phyloP scores from a whole-genome alignment of 1,140 invertebrate genomes.

The Monomorium pharaonis region DNA sequence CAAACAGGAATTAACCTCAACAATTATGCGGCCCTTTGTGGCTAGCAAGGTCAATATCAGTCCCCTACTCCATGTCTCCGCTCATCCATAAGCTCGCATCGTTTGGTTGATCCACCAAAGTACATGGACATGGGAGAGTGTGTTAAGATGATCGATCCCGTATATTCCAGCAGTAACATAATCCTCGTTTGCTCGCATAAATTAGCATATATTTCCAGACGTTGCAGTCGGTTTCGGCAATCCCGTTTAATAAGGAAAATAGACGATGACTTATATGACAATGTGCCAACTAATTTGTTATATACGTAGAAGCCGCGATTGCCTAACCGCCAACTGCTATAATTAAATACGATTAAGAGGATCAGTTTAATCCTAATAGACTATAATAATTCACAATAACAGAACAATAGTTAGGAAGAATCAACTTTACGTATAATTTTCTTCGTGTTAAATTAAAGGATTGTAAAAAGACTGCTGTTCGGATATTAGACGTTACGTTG shows the following conservation, averaged over 20 bases:
- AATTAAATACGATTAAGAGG: not conserved
- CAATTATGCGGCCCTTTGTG: constrained; percentile 76
- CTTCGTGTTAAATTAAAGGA: not conserved
- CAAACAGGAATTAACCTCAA: constrained; percentile 74
- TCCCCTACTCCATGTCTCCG: constrained; percentile 36
- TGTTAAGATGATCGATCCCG: constrained; percentile 50
- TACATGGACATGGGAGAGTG: constrained; percentile 46
- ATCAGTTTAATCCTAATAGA: not conserved
- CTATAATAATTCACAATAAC: not conserved
- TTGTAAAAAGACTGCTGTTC: not conserved
- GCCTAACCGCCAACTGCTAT: not conserved
- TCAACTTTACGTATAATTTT: not conserved
- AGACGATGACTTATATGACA: not conserved
- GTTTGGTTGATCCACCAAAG: constrained; percentile 33
- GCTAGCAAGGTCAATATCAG: constrained; percentile 71
- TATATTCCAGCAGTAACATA: constrained; percentile 19
- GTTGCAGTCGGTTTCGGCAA: not conserved
- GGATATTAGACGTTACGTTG: not conserved
- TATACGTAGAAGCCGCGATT: not conserved
- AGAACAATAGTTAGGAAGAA: not conserved
- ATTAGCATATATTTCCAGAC: constrained; percentile 42
- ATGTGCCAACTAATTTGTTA: not conserved
- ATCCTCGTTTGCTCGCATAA: constrained; percentile 30
- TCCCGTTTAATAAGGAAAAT: constrained; percentile 29
- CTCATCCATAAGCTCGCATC: constrained; percentile 50